A percentile compares a stretch with the other conserved stretches of the same genome.
These are phyloP conservation scores for Anolis sagrei DNA, from an alignment of 2,113 vertebrate species.

Conservation along the genomic window DNA sequence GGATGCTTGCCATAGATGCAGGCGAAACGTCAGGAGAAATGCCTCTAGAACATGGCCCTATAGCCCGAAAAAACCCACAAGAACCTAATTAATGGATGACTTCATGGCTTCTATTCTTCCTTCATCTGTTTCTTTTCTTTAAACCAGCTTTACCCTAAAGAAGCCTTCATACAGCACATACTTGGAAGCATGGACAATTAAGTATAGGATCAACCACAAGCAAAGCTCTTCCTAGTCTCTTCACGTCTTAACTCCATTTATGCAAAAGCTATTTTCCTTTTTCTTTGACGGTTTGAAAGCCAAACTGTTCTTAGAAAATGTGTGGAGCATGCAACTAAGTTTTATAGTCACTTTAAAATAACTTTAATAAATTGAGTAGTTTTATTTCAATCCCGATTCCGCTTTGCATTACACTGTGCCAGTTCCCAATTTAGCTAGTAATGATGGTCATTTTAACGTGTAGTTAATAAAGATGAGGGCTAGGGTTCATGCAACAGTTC, in stretches of 20 bases:
- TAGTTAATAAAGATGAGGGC: background rate
- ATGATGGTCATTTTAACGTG: constrained; percentile 8
- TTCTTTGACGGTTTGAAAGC: background rate
- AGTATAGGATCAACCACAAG: background rate
- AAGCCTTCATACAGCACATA: no score
- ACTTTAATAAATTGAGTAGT: constrained; percentile 24
- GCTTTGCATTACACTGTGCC: background rate
- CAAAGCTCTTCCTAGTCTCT: background rate
- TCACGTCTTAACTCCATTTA: background rate
- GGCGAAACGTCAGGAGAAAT: no score
- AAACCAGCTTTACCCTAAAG: no score
- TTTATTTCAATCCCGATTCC: background rate
- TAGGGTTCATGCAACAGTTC: background rate
- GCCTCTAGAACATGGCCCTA: no score
- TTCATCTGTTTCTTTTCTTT: no score
- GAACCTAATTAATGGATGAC: no score
- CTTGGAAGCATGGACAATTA: background rate
- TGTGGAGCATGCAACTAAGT: background rate
- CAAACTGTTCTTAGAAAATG: background rate
- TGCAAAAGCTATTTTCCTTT: background rate
- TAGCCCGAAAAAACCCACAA: no score
- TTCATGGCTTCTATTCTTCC: no score
- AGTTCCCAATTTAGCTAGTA: background rate
- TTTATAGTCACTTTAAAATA: constrained; percentile 16
- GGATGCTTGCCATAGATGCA: no score